These are phyloP conservation scores for Idaea aversata DNA, from an alignment of 2,888 invertebrate genomes.

Conservation along the genomic window DNA sequence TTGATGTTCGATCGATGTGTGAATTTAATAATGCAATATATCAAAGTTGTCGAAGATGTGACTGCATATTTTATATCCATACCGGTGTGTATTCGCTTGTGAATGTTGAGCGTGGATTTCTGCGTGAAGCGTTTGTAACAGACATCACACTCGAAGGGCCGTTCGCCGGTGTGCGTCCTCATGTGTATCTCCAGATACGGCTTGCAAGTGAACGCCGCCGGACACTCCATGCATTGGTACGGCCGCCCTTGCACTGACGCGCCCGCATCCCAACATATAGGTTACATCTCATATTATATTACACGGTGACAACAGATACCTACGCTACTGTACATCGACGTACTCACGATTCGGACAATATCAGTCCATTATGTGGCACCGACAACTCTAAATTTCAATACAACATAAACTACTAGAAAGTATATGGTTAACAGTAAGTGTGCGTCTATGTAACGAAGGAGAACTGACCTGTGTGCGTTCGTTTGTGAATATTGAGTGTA, in stretches of 20 bases:
- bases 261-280: constrained; percentile 33
- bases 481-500: constrained; percentile 89
- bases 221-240: constrained; percentile 80
- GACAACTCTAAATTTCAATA: constrained; percentile 56
- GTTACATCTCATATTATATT: constrained; percentile 24
- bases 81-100: constrained; percentile 81
- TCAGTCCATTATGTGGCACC: constrained; percentile 66
- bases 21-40: constrained; percentile 6
- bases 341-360: constrained; percentile 38
- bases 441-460: constrained; percentile 13
- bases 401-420: constrained; percentile 23
- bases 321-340: constrained; percentile 21
- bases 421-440: constrained; percentile 13
- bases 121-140: constrained; percentile 81
- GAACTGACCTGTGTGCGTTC: constrained; percentile 85
- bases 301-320: constrained; percentile 27
- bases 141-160: constrained; percentile 80
- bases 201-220: constrained; percentile 81
- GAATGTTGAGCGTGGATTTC: constrained; percentile 81
- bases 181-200: constrained; percentile 83
- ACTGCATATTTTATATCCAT: constrained; percentile 37
- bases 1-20: constrained; percentile 5
- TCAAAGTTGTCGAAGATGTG: neutral
- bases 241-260: constrained; percentile 78
- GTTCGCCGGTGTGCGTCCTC: constrained; percentile 80